Percentiles rank a stretch among this genome's conserved stretches.
Conservation (phyloP, 2,113 vertebrate genomes). For the Podiceps cristatus region DNA sequence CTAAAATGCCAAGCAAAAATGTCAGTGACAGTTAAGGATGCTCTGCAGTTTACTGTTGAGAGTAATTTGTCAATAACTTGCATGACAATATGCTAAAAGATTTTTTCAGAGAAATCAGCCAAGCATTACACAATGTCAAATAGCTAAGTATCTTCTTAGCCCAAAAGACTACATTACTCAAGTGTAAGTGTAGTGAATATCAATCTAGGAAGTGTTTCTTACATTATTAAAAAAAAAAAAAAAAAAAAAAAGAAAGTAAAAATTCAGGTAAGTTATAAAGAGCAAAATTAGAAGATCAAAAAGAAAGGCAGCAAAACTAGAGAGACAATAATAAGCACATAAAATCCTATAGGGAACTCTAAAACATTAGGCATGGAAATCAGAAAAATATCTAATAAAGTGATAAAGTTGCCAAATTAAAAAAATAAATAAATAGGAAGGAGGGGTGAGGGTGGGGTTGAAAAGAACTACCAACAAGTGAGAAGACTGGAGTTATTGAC, state of each 20-base stretch:
- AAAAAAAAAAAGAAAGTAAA: not conserved
- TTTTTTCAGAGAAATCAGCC: not conserved
- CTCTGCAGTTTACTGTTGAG: not conserved
- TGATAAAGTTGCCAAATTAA: not conserved
- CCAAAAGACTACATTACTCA: not conserved
- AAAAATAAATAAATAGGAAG: not conserved
- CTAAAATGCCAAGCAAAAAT: conserved; percentile 31
- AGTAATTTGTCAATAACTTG: conserved; percentile 13
- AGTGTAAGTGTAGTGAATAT: not conserved
- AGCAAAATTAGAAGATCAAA: not conserved
- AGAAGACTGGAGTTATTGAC: not conserved
- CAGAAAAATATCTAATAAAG: conserved; percentile 16
- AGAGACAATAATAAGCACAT: not conserved
- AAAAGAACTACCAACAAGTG: not conserved
- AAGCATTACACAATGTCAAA: not conserved
- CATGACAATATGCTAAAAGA: not conserved
- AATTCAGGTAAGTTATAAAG: not conserved
- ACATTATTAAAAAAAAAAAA: not conserved
- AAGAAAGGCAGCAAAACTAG: not conserved
- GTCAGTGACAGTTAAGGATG: conserved; percentile 4
- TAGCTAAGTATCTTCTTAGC: not conserved
- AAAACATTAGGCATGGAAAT: not conserved
- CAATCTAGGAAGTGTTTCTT: not conserved
- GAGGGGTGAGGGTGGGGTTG: not conserved
- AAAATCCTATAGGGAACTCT: not conserved